Percentiles rank a stretch among this genome's conserved stretches.
These are phyloP conservation scores for Phataginus tetradactyla DNA, from an alignment of 2,797 vertebrate genomes.

Conservation along the genomic window DNA sequence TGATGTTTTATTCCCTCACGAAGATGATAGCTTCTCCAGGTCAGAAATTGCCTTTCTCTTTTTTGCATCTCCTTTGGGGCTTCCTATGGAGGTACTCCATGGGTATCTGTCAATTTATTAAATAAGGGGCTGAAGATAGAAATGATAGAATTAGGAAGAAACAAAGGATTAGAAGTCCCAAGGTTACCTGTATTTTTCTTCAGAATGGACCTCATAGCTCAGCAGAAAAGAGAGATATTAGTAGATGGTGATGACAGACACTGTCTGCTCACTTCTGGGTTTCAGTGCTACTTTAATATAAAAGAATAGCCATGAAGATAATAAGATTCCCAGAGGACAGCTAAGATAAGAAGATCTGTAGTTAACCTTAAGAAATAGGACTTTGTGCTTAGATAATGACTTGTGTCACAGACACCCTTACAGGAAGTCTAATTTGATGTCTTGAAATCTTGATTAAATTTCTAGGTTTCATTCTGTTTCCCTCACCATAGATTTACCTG, in stretches of 20 bases:
- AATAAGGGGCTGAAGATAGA: neutral
- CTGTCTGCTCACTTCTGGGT: neutral
- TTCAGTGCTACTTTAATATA: neutral
- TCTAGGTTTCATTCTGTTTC: constrained; percentile 37
- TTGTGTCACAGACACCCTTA: neutral
- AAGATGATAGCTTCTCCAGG: neutral
- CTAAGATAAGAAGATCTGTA: neutral
- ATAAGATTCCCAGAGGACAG: neutral
- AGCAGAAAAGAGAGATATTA: neutral
- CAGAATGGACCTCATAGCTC: neutral
- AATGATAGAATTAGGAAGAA: constrained; percentile 13
- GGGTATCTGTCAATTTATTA: neutral
- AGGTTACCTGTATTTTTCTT: neutral
- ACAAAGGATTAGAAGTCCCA: neutral
- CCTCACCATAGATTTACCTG: neutral
- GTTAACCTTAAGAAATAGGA: constrained; percentile 38
- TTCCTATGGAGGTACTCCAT: neutral
- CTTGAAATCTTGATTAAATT: constrained; percentile 45
- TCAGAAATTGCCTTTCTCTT: neutral
- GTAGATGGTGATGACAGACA: neutral
- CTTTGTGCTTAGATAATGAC: neutral
- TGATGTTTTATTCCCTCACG: neutral
- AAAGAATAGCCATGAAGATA: neutral
- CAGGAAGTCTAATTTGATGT: constrained; percentile 9
- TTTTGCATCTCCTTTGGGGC: neutral